phyloP scores from a whole-genome alignment of 2,888 invertebrate genomes.

The Drosophila meridionalis region DNA sequence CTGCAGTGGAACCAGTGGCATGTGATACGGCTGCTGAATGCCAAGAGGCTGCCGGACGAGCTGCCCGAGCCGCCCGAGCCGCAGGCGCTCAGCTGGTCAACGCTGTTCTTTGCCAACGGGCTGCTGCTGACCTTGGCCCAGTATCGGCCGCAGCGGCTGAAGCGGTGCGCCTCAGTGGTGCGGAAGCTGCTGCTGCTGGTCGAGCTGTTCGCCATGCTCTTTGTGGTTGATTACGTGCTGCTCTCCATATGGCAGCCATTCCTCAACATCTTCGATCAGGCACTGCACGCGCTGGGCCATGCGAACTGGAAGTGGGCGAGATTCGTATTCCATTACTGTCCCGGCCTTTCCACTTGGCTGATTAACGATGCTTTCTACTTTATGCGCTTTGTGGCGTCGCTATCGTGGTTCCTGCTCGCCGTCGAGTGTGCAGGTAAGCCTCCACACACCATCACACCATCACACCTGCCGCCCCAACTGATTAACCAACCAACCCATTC shows the following conservation, averaged over 20 bases:
- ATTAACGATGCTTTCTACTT: constrained; percentile 37
- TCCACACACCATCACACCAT: not conserved
- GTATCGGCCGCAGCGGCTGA: constrained; percentile 36
- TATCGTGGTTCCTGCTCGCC: constrained; percentile 39
- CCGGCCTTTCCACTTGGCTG: constrained; percentile 41
- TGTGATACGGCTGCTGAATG: constrained; percentile 17
- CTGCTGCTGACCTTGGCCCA: constrained; percentile 36
- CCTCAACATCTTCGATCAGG: constrained; percentile 29
- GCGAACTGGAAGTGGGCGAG: constrained; percentile 20
- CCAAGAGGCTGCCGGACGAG: constrained; percentile 16
- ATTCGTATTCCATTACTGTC: constrained; percentile 27
- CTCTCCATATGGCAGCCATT: constrained; percentile 49
- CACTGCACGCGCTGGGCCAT: constrained; percentile 22
- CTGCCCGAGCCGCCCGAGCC: constrained; percentile 15
- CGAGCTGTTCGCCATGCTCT: constrained; percentile 44
- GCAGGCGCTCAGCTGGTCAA: constrained; percentile 29
- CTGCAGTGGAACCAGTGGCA: constrained; percentile 58
- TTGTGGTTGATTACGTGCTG: constrained; percentile 42
- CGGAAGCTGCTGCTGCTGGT: constrained; percentile 30
- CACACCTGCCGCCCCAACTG: not conserved
- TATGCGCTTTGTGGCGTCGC: constrained; percentile 37
- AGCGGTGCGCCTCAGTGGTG: not conserved
- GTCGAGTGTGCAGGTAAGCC: constrained; percentile 41
- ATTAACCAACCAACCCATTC: not conserved
- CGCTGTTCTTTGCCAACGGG: constrained; percentile 34